Percentiles rank a stretch among this genome's conserved stretches.
These are phyloP conservation scores for Gerris lacustris DNA, from an alignment of 2,888 invertebrate species.

Conservation along the genomic window DNA sequence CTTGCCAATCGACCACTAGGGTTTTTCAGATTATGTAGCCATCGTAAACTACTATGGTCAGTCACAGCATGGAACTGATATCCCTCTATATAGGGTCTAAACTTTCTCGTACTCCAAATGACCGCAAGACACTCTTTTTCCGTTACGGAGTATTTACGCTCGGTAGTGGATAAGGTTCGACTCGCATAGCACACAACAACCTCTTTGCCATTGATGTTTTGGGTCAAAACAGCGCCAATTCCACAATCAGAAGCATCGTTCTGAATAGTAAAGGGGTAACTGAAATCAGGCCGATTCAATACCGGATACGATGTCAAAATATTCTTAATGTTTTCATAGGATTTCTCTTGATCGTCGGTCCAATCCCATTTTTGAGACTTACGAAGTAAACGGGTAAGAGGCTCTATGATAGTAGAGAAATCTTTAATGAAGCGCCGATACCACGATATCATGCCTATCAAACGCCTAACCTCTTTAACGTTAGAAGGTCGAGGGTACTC, in stretches of 20 bases:
- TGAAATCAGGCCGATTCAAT: conserved; percentile 23
- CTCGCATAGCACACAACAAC: conserved; percentile 29
- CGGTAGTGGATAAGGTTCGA: conserved; percentile 22
- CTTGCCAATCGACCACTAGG: conserved; percentile 28
- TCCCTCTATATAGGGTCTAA: conserved; percentile 29
- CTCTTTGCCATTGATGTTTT: conserved; percentile 24
- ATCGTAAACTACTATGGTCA: conserved; percentile 28
- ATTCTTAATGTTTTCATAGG: conserved; percentile 13
- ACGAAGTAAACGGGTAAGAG: conserved; percentile 13
- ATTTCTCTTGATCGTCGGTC: conserved; percentile 14
- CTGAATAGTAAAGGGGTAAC: conserved; percentile 18
- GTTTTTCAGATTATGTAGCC: conserved; percentile 28
- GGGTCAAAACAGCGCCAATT: conserved; percentile 25
- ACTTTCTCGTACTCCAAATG: conserved; percentile 25
- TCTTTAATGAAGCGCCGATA: conserved; percentile 16
- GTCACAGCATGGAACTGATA: conserved; percentile 30
- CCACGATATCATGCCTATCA: conserved; percentile 17
- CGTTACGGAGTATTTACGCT: conserved; percentile 28
- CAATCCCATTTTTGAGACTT: conserved; percentile 14
- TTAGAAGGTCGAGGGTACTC: conserved; percentile 2
- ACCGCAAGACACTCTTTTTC: conserved; percentile 29
- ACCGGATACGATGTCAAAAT: conserved; percentile 15
- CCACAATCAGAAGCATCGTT: conserved; percentile 23
- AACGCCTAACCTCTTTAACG: conserved; percentile 14
- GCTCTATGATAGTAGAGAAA: conserved; percentile 13